Evolutionary conservation across 2,113 vertebrate genomes (phyloP), one percentile per base, ranked within the genome.

Genomic region (Ochotona curzoniae): DNA sequence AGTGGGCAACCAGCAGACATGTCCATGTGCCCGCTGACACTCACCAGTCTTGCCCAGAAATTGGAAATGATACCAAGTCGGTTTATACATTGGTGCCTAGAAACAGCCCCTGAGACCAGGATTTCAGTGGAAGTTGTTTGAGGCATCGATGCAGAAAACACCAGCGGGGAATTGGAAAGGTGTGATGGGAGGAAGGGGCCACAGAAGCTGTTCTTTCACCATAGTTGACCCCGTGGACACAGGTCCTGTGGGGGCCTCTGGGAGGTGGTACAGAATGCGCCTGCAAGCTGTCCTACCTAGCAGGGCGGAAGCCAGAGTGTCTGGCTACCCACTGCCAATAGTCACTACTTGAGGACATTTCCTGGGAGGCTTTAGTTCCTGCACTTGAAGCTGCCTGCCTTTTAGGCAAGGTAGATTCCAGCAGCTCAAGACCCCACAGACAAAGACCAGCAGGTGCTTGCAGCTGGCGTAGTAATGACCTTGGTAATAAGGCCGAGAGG

Each of bases 51-150:
- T 85, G 84, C 35, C 47, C 82, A 88, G 82, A 79, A 71, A 51
- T 30, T 74, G 78, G 51, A 35, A 1, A 47, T 21, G 51, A 26
- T 70, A 15, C 63, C 79, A 83, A 83, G 74, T 25, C n/a, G 47
- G 2, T 8, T 61, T 63, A 25, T 23, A 8, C 38, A 49, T 70
- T 85, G 54, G 54, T 60, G 13, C 12, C 30, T 38, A 44, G 38
- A 44, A 44, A 44, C 38, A 44, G 73, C 20, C 44, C 64, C 67
- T 86, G 67, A 94, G 25, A 83, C 8, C 26, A 79, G 44, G 30
- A 69, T 57, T 94, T 28, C 38, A 83, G 23, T 18, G 8, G 15
- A 86, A 76, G 26, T 75, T 93, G 26, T 87, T 90, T 83, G 67
- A 44, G 15, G 49, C 1, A 23, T 60, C 20, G 60, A 54, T 54